These are phyloP conservation scores for Peromyscus californicus DNA, from an alignment of 2,113 vertebrate species.

Conservation along the genomic window DNA sequence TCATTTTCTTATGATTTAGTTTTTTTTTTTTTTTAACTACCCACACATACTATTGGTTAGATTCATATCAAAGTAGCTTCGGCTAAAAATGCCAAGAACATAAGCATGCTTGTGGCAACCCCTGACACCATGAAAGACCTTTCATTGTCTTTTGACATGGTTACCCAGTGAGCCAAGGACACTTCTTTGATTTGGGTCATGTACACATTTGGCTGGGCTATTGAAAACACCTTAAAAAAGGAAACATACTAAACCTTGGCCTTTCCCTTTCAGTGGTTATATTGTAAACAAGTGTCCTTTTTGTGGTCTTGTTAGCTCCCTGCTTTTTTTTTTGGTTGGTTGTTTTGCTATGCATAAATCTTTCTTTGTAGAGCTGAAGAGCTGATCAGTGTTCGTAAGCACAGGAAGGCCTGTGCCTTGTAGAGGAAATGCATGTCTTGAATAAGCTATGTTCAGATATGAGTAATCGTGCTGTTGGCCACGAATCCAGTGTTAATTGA, in stretches of 20 bases:
- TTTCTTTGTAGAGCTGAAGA: not conserved
- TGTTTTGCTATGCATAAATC: not conserved
- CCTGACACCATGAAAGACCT: not conserved
- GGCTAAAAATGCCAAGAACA: constrained; percentile 2
- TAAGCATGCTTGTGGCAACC: not conserved
- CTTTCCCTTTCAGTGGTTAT: not conserved
- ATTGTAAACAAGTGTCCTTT: not conserved
- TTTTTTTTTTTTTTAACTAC: not conserved
- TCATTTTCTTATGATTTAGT: not conserved
- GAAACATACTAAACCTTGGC: not conserved
- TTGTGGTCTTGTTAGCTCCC: not conserved
- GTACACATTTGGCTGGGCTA: not conserved
- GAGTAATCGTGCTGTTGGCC: not conserved
- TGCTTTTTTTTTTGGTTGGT: not conserved
- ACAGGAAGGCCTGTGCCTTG: not conserved
- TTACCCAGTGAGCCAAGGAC: not conserved
- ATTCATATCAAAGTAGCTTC: not conserved
- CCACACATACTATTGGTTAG: not conserved
- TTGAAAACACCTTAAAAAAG: constrained; percentile 21
- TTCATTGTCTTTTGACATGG: not conserved
- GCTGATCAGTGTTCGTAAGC: not conserved
- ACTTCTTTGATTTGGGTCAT: constrained; percentile 21
- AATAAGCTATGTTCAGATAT: not conserved
- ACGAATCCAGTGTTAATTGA: not conserved
- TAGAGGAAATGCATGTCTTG: not conserved